Base-by-base conservation (phyloP, 2,113 vertebrate species). In the Rhynchopsitta pachyrhyncha region DNA sequence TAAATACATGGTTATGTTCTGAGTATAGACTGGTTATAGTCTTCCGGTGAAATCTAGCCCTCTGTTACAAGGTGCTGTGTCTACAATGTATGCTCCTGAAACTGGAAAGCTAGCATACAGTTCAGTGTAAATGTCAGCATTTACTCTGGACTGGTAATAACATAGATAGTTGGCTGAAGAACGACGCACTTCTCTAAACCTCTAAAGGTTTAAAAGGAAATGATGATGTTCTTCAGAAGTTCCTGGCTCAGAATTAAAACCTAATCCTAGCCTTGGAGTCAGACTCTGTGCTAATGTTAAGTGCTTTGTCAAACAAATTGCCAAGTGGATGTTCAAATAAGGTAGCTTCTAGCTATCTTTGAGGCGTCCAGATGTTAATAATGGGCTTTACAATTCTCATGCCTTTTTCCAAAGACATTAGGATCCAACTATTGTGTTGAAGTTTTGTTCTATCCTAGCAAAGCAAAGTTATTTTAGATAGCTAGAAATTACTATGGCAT, bases 201-300 rank as follows among this genome's bases (percentile, higher is more conserved):
- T 77, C 79, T 71, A 28, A 76, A 88, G 85, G 87, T 82, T 79
- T 87, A 46, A 95, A 80, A 82, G 63, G 42, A 78, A 94, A 86
- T 9, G 7, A 92, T 71, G 14, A 74, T 49, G n/a, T 41, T 92
- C 79, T 86, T 90, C 59, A 69, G 16, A 88, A 95, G 73, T 33
- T 88, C 37, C 76, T 83, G 82, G 50, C 64, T 88, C 31, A 74
- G 53, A 90, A 62, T 29, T 83, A 87, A 76, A 92, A 77, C n/a
- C 24, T 67, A 88, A 53, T 63, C 75, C 46, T 50, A n/a, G 46
- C 49, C 46, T 74, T 88, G 68, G 82, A 90, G 50, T 83, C 49
- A 77, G 82, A 86, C 12, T 3, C 24, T 64, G 62, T 74, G 44
- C 53, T 74, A 88, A 80, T 9, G 87, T 52, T 9, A 33, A 89